Conservation (phyloP, 1,140 invertebrate genomes). For the Rhynchophorus ferrugineus region DNA sequence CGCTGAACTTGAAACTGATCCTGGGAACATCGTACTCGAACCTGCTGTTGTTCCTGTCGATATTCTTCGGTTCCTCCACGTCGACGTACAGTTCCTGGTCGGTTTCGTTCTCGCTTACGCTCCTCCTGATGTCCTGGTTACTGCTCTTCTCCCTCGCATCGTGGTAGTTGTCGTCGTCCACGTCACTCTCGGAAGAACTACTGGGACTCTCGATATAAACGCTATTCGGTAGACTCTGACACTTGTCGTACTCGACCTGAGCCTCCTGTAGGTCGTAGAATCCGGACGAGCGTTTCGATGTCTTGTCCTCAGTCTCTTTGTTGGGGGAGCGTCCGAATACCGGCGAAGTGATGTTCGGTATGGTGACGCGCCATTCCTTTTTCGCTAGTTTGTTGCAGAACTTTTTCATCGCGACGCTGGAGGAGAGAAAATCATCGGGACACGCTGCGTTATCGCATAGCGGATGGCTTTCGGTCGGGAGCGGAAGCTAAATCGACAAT, state of each 20-base stretch:
- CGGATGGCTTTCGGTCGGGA: too few species aligned
- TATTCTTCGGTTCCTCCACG: constrained; percentile 22
- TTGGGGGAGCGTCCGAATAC: constrained; percentile 27
- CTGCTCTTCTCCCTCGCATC: constrained; percentile 28
- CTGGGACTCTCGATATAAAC: constrained; percentile 24
- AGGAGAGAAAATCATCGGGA: too few species aligned
- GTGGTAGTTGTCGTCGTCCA: constrained; percentile 24
- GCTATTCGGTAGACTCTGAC: constrained; percentile 27
- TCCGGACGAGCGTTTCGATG: constrained; percentile 29
- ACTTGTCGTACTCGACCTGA: constrained; percentile 31
- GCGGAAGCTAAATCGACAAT: too few species aligned
- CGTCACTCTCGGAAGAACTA: constrained; percentile 20
- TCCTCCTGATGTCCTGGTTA: constrained; percentile 1
- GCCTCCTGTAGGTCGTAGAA: constrained; percentile 37
- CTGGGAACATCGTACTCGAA: constrained; percentile 38
- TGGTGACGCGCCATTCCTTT: constrained; percentile 36
- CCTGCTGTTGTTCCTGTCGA: constrained; percentile 24
- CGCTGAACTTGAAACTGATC: constrained; percentile 39
- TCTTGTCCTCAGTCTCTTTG: constrained; percentile 22
- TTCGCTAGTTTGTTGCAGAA: constrained; percentile 36
- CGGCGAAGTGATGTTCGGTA: constrained; percentile 34
- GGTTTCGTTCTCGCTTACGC: constrained; percentile 20
- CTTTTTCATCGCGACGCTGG: constrained; percentile 40
- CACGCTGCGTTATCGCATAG: too few species aligned
- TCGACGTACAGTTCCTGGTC: constrained; percentile 29